A percentile compares a stretch with the other conserved stretches of the same genome.
Conservation (phyloP, 2,113 vertebrate genomes). For the Rhizomys pruinosus region DNA sequence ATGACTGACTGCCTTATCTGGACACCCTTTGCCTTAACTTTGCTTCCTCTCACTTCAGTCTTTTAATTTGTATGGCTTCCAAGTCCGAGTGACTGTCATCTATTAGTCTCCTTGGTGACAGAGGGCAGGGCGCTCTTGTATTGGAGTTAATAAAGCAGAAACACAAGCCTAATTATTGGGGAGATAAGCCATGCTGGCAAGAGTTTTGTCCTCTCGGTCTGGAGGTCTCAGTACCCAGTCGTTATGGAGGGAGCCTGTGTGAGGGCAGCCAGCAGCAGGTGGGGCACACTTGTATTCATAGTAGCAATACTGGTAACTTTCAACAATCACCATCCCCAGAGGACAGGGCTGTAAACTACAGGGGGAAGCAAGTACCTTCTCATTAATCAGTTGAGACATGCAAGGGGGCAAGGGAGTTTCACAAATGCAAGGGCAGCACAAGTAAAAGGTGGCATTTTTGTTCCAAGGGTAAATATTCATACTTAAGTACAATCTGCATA, state of each 20-base stretch:
- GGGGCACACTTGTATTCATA: conserved; percentile 53
- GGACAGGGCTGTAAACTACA: background rate
- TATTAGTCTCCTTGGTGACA: conserved; percentile 87
- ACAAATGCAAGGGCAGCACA: background rate
- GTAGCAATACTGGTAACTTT: background rate
- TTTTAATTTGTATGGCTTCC: conserved; percentile 88
- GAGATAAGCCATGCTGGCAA: conserved; percentile 85
- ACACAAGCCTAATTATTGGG: conserved; percentile 86
- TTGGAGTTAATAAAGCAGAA: conserved; percentile 90
- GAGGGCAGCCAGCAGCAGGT: background rate
- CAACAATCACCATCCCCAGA: background rate
- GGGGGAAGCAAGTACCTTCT: background rate
- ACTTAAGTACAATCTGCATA: background rate
- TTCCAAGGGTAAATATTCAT: background rate
- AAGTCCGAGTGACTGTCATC: conserved; percentile 85
- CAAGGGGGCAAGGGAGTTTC: background rate
- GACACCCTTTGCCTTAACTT: conserved; percentile 76
- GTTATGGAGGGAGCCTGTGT: conserved; percentile 67
- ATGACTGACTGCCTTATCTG: conserved; percentile 75
- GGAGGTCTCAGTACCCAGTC: conserved; percentile 65
- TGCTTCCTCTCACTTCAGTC: conserved; percentile 85
- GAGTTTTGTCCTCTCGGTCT: conserved; percentile 79
- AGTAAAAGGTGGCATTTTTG: background rate
- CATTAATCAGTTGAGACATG: conserved; percentile 62
- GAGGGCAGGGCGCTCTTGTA: conserved; percentile 87